A percentile compares a stretch with the other conserved stretches of the same genome.
These are phyloP conservation scores for Lobophora halterata DNA, from an alignment of 2,888 invertebrate genomes.

Conservation along the genomic window DNA sequence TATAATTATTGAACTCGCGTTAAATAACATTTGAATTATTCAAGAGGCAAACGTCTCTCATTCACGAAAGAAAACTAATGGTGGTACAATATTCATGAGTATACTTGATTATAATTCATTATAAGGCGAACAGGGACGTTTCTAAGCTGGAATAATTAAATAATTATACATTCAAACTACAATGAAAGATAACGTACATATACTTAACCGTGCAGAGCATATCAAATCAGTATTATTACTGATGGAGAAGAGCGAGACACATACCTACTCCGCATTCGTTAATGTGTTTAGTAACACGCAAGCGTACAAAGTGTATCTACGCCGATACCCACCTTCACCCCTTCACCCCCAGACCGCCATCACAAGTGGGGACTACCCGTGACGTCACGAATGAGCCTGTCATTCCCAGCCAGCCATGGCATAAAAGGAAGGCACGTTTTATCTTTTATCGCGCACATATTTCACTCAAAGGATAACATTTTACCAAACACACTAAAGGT, in stretches of 20 bases:
- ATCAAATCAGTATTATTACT: slow-evolving; percentile 21
- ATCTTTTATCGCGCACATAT: slow-evolving; percentile 55
- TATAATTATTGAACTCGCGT: slow-evolving; percentile 39
- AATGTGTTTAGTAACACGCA: slow-evolving; percentile 48
- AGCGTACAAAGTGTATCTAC: slow-evolving; percentile 32
- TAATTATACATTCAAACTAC: slow-evolving; percentile 13
- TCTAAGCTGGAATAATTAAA: slow-evolving; percentile 10
- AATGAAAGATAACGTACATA: slow-evolving; percentile 16
- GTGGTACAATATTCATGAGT: slow-evolving; percentile 34
- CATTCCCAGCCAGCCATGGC: slow-evolving; percentile 50
- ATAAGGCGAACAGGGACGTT: slow-evolving; percentile 8
- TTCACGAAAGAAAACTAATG: slow-evolving; percentile 35
- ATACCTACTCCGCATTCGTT: slow-evolving; percentile 37
- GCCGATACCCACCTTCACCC: slow-evolving; percentile 22
- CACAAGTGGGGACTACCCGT: slow-evolving; percentile 33
- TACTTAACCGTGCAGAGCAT: slow-evolving; percentile 24
- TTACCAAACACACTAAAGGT: slow-evolving; percentile 39
- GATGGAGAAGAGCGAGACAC: slow-evolving; percentile 17
- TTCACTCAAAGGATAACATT: slow-evolving; percentile 48
- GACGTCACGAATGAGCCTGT: slow-evolving; percentile 58
- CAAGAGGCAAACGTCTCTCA: slow-evolving; percentile 39
- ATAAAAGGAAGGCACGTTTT: slow-evolving; percentile 59
- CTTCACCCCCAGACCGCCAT: slow-evolving; percentile 15
- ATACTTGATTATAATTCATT: slow-evolving; percentile 21
- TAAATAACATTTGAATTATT: slow-evolving; percentile 52